Evolutionary conservation across 2,888 invertebrate species (phyloP), one percentile per base, ranked within the genome.

Genomic region (Sinodicranocentrus sp.): DNA sequence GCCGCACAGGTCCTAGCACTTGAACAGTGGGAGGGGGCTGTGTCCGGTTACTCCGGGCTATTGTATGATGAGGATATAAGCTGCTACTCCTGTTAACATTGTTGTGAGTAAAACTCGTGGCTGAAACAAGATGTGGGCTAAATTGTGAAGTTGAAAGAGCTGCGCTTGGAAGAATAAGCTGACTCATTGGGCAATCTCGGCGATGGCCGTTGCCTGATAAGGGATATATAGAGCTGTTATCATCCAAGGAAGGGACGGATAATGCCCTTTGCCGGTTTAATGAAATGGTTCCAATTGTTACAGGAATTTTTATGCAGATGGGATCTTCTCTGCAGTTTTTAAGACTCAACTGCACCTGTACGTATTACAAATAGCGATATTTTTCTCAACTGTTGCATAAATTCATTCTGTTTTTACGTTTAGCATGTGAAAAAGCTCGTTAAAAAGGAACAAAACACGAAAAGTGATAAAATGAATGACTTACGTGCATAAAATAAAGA

Each of bases 401-500:
- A 39, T 39, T 6, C 39, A 13, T 8, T 6, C 39, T 8, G 39
- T 8, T 13, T 39, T 39, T 6, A 13, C 39, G 13, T 39, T 39
- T 6, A 8, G 13, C 39, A 13, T 39, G 39, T 13, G n/a, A 17
- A 52, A 52, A 52, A 17, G 15, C 19, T 44, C 5, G 5, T 33
- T 33, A 33, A n/a, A n/a, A n/a, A n/a, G n/a, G n/a, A n/a, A n/a
- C n/a, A n/a, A 39, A 39, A 13, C 39, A 39, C 13, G 39, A 5
- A 39, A 8, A 39, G 13, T 39, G 13, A 39, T 39, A 52, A 52
- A 19, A 52, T 17, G 52, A 19, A 19, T 15, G 2, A 33, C 79
- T 26, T 80, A 86, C 86, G 33, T 85, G 84, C 5, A 86, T 17
- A 54, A 72, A 83, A 59, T 86, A 86, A 17, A 73, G 75, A 1